Conservation (phyloP, 2,113 vertebrate species). For the Craseonycteris thonglongyai region DNA sequence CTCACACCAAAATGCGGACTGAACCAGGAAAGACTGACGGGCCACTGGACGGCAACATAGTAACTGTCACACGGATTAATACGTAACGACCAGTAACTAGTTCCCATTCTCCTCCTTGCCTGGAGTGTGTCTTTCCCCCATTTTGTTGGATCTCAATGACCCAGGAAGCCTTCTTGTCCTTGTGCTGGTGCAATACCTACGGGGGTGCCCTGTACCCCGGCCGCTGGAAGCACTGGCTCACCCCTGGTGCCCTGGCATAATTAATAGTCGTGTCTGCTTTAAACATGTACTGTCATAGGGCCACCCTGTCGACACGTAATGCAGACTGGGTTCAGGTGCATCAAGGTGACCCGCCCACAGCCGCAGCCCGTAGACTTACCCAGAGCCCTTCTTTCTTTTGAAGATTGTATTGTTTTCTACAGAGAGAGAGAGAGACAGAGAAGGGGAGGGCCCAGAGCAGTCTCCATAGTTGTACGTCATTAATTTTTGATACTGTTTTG, state of each 20-base stretch:
- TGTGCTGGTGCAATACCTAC: no score
- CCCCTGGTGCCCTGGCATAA: not conserved
- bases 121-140: not conserved
- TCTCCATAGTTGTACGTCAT: no score
- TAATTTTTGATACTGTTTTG: no score
- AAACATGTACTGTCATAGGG: rapidly evolving
- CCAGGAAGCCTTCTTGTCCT: not conserved
- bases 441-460: no score
- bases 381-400: no score
- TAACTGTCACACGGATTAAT: rapidly evolving
- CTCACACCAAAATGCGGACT: rapidly evolving
- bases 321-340: rapidly evolving
- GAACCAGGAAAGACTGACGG: rapidly evolving
- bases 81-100: no score
- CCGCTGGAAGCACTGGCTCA: not conserved
- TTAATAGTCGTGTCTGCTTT: not conserved
- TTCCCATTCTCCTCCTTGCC: not conserved
- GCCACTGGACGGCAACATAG: rapidly evolving
- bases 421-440: no score
- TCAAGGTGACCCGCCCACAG: rapidly evolving
- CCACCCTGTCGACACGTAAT: rapidly evolving
- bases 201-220: no score
- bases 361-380: rapidly evolving
- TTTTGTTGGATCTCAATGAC: not conserved
- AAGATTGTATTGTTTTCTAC: no score